Conservation (phyloP, 2,113 vertebrate genomes). For the Semicossyphus pulcher region DNA sequence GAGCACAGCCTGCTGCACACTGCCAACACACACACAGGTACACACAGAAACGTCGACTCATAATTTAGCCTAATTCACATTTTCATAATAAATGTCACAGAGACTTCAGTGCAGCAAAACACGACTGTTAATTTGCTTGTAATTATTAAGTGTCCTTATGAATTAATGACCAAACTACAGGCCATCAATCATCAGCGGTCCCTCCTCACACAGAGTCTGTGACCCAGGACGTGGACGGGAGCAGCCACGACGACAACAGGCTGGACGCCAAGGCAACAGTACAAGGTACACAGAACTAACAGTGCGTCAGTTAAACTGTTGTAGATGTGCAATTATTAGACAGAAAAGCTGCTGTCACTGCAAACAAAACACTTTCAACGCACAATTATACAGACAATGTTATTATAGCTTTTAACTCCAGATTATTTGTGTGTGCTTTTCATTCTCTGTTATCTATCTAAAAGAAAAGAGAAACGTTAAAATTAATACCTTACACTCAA, state of each 20-base stretch:
- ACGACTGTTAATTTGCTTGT: slow-evolving; percentile 67
- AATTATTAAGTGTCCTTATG: slow-evolving; percentile 75
- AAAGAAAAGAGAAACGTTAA: no score
- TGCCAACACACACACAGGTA: slow-evolving; percentile 72
- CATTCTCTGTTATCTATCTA: no score
- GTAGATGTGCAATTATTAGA: neutral
- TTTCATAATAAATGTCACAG: slow-evolving; percentile 69
- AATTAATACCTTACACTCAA: no score
- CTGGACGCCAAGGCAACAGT: slow-evolving; percentile 97
- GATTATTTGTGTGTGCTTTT: no score
- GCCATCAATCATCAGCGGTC: slow-evolving; percentile 82
- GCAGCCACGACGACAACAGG: slow-evolving; percentile 92
- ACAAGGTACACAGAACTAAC: slow-evolving; percentile 93
- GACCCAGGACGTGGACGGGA: slow-evolving; percentile 94
- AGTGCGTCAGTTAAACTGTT: slow-evolving; percentile 67
- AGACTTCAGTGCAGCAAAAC: slow-evolving; percentile 48
- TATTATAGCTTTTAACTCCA: no score
- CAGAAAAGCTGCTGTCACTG: neutral
- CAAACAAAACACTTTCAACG: no score
- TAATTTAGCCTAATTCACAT: slow-evolving; percentile 26
- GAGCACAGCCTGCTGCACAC: slow-evolving; percentile 77
- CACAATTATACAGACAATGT: no score
- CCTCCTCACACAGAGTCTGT: slow-evolving; percentile 91
- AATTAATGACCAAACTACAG: slow-evolving; percentile 74
- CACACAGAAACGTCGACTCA: neutral